Evolutionary conservation across 92 coral and sea anemone species (phyloP), one percentile per base, ranked within the genome.

Genomic region (Galaxea fascicularis): DNA sequence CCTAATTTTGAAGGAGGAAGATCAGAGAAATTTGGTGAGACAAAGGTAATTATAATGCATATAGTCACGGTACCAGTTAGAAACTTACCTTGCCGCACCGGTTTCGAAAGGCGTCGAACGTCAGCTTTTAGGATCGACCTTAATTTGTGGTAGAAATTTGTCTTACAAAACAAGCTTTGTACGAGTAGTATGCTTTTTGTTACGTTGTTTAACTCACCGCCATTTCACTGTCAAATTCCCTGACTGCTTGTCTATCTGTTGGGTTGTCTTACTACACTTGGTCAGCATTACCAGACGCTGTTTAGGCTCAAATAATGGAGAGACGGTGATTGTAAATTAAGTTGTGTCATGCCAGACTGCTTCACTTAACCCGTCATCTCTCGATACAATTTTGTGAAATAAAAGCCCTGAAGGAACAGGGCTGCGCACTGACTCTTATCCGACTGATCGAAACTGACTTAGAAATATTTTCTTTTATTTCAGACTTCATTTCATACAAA

Each of bases 331-430:
- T 14, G 11, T 57, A 57, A 57, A 57, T 57, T 4, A 57, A 22
- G 24, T 22, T 13, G 70, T 60, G 66, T 4, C 70, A 65, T 65
- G n/a, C 18, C 70, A 65, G 70, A 65, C 70, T 65, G 70, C 44
- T 27, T 31, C 70, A 12, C 41, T 65, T 65, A 65, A 65, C 70
- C 70, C 28, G 20, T 0, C 10, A 65, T 2, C 70, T 30, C 3
- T 65, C 70, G 11, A 8, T 65, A 28, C 70, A 65, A 30, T 27
- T 65, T 65, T 65, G 44, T 28, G 18, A 65, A 28, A 65, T 44
- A 65, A 65, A 29, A 28, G 70, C 70, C 41, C 70, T 28, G 66
- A 60, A 65, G 70, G 70, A 3, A 65, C 15, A 27, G 31, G 0
- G 20, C 70, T 27, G 20, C 41, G 8, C 41, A 28, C 7, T 4